A percentile compares a stretch with the other conserved stretches of the same genome.
These are phyloP conservation scores for Thymallus thymallus DNA, from an alignment of 2,113 vertebrate species.

Conservation along the genomic window DNA sequence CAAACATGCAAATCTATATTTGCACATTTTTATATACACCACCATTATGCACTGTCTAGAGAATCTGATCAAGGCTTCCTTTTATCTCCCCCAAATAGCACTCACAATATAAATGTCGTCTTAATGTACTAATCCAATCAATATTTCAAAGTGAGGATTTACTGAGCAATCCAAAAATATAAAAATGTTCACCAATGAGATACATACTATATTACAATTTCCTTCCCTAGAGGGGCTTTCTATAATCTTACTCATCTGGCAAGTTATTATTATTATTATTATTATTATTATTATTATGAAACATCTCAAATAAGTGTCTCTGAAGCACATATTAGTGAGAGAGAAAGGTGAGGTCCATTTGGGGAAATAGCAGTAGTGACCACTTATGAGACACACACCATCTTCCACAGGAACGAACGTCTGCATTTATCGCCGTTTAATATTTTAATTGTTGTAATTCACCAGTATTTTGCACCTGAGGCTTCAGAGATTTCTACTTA, in stretches of 20 bases:
- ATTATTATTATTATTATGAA: not conserved
- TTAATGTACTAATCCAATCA: not conserved
- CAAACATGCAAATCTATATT: too few species aligned
- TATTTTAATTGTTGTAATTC: conserved; percentile 36
- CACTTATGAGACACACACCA: not conserved
- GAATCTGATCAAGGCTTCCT: conserved; percentile 3
- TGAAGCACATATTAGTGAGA: not conserved
- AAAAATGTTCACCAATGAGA: too few species aligned
- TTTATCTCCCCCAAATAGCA: not conserved
- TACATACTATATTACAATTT: too few species aligned
- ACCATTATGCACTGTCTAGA: not conserved
- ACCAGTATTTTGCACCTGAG: conserved; percentile 48
- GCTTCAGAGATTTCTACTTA: conserved; percentile 16
- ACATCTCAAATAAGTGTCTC: not conserved
- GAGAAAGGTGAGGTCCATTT: conserved; percentile 1
- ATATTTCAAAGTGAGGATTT: not conserved
- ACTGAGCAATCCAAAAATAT: not conserved
- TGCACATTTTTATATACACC: too few species aligned
- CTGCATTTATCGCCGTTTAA: conserved; percentile 43
- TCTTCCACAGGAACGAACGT: conserved; percentile 15
- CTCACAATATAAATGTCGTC: not conserved
- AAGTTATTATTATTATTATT: not conserved
- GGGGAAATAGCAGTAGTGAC: conserved; percentile 13
- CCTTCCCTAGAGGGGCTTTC: too few species aligned
- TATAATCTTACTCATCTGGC: too few species aligned